Percentiles rank a stretch among this genome's conserved stretches.
These are phyloP conservation scores for Acrocyrtus sp. DNA, from an alignment of 2,888 invertebrate genomes.

Conservation along the genomic window DNA sequence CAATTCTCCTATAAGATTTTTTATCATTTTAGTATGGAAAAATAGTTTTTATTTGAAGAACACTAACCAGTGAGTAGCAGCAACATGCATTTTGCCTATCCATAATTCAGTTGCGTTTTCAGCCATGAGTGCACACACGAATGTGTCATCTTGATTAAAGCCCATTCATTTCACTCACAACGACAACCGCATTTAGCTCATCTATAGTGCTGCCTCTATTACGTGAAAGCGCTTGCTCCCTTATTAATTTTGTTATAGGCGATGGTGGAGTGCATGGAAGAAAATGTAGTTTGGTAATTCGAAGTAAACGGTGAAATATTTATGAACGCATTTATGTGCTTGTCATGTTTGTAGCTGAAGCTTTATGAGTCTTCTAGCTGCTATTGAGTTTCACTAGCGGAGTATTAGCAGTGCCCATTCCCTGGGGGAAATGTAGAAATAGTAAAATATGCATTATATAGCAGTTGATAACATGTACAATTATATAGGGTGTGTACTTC, in stretches of 20 bases:
- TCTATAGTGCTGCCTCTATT: neutral
- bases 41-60: too few species aligned
- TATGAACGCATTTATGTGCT: slow-evolving; percentile 31
- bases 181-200: neutral
- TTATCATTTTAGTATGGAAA: too few species aligned
- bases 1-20: too few species aligned
- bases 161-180: slow-evolving; percentile 11
- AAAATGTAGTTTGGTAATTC: neutral
- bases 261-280: neutral
- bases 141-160: slow-evolving; percentile 24
- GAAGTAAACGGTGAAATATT: slow-evolving; percentile 15
- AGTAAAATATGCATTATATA: too few species aligned
- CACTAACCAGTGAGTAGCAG: slow-evolving; percentile 73
- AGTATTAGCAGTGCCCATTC: neutral
- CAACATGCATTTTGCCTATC: neutral
- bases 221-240: neutral
- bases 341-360: slow-evolving; percentile 31
- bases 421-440: slow-evolving; percentile 7
- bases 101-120: neutral
- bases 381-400: slow-evolving; percentile 9
- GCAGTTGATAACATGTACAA: neutral
- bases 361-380: slow-evolving; percentile 11
- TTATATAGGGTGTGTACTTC: too few species aligned
- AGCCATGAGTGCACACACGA: too few species aligned
- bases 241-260: neutral